phyloP scores from a whole-genome alignment of 2,888 invertebrate genomes.

The Pterobdella sp. region DNA sequence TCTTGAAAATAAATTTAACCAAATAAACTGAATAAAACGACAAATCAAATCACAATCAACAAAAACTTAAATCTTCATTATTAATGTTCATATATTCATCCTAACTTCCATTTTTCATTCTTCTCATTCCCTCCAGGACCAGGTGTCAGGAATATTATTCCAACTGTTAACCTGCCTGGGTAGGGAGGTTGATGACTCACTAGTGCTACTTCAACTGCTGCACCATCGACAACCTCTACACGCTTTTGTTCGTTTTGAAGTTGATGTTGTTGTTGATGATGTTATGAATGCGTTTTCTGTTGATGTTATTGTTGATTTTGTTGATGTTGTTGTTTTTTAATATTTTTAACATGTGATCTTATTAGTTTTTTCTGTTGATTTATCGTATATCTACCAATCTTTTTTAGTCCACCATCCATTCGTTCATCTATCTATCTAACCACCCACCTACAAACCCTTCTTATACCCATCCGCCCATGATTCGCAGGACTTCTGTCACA shows the following conservation, averaged over 20 bases:
- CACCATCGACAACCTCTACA: constrained; percentile 61
- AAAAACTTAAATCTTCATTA: not conserved
- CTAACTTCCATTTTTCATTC: not conserved
- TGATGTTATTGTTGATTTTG: not conserved
- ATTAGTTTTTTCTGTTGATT: not conserved
- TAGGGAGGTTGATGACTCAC: constrained; percentile 59
- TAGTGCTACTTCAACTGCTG: constrained; percentile 56
- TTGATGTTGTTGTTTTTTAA: not conserved
- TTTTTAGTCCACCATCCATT: not conserved
- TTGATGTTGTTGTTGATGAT: not conserved
- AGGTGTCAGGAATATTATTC: constrained; percentile 58
- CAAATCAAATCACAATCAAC: too few relatives aligned
- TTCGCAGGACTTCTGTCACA: constrained; percentile 82
- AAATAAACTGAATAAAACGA: too few relatives aligned
- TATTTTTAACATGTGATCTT: not conserved
- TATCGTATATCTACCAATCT: not conserved
- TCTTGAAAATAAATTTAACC: not conserved
- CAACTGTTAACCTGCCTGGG: constrained; percentile 82
- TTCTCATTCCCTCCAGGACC: constrained; percentile 27
- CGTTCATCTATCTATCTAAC: not conserved
- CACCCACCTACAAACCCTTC: not conserved
- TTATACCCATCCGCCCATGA: not conserved
- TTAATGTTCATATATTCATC: not conserved
- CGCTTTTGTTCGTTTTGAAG: constrained; percentile 43
- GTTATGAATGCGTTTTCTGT: not conserved